Evolutionary conservation across 2,888 invertebrate genomes (phyloP).

Genomic region (Drosophila paranaensis): DNA sequence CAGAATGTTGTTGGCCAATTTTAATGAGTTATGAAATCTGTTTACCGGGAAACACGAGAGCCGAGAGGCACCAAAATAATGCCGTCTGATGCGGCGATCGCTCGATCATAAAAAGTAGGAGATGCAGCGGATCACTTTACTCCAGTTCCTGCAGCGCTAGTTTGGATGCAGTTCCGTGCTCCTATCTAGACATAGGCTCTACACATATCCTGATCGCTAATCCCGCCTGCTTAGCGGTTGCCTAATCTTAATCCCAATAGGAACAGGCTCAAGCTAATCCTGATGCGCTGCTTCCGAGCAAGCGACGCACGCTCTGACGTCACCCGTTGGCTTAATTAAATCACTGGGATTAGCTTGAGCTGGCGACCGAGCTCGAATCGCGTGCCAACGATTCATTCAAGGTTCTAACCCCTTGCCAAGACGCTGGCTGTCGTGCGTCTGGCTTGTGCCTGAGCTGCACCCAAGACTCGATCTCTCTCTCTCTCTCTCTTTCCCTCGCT

Average conservation of each 20-base stretch:
- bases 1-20: conserved; percentile 39
- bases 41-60: conserved; percentile 22
- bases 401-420: conserved; percentile 38
- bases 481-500: neutral
- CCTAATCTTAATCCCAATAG: conserved; percentile 68
- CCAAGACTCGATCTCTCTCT: conserved; percentile 24
- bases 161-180: neutral
- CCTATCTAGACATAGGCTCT: neutral
- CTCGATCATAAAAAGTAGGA: conserved; percentile 48
- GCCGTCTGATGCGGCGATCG: neutral
- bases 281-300: conserved; percentile 26
- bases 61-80: conserved; percentile 6
- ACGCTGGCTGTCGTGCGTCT: conserved; percentile 44
- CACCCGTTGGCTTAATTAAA: conserved; percentile 59
- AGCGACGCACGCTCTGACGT: conserved; percentile 39
- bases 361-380: conserved; percentile 3
- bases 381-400: conserved; percentile 48
- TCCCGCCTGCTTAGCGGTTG: conserved; percentile 57
- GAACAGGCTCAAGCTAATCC: conserved; percentile 63
- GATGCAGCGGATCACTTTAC: neutral
- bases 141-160: neutral
- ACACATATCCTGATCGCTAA: conserved; percentile 34
- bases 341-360: conserved; percentile 57
- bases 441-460: conserved; percentile 57
- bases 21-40: conserved; percentile 36